Evolutionary conservation across 2,113 vertebrate species (phyloP).

Genomic region (Mola mola): DNA sequence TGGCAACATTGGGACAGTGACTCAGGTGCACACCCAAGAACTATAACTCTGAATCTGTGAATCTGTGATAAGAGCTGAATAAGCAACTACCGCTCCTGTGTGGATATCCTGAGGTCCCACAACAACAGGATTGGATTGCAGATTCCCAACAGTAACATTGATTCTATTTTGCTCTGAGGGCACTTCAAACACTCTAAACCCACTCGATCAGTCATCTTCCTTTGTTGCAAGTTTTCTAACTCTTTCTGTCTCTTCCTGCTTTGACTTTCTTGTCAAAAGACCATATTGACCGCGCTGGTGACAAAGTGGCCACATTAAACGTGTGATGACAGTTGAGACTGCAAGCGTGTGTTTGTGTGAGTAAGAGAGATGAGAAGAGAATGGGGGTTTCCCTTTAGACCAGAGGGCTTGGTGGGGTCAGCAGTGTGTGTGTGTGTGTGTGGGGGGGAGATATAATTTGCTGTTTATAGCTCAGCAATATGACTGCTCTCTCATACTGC

Average conservation of each 20-base stretch:
- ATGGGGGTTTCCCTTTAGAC: slow-evolving; percentile 59
- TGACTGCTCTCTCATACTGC: slow-evolving; percentile 31
- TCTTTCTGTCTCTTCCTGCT: slow-evolving; percentile 16
- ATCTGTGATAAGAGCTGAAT: slow-evolving; percentile 65
- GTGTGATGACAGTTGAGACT: slow-evolving; percentile 36
- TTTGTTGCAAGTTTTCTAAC: slow-evolving; percentile 32
- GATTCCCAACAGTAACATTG: slow-evolving; percentile 63
- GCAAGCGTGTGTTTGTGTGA: slow-evolving; percentile 32
- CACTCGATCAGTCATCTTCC: slow-evolving; percentile 53
- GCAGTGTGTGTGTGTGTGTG: slow-evolving; percentile 68
- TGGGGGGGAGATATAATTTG: slow-evolving; percentile 66
- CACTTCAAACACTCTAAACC: slow-evolving; percentile 41
- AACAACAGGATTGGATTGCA: slow-evolving; percentile 62
- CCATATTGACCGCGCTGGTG: slow-evolving; percentile 21
- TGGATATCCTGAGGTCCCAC: slow-evolving; percentile 45
- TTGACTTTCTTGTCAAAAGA: slow-evolving; percentile 8
- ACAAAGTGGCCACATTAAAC: slow-evolving; percentile 54
- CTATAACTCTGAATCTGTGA: slow-evolving; percentile 44
- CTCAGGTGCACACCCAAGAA: slow-evolving; percentile 34
- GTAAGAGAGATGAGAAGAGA: slow-evolving; percentile 36
- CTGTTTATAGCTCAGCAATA: slow-evolving; percentile 43
- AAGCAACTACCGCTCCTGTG: slow-evolving; percentile 52
- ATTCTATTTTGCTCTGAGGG: slow-evolving; percentile 61
- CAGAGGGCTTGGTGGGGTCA: slow-evolving; percentile 57
- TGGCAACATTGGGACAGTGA: slow-evolving; percentile 33